These are phyloP conservation scores for Tenualosa thibaudeaui DNA, from an alignment of 2,797 vertebrate genomes.

Conservation along the genomic window DNA sequence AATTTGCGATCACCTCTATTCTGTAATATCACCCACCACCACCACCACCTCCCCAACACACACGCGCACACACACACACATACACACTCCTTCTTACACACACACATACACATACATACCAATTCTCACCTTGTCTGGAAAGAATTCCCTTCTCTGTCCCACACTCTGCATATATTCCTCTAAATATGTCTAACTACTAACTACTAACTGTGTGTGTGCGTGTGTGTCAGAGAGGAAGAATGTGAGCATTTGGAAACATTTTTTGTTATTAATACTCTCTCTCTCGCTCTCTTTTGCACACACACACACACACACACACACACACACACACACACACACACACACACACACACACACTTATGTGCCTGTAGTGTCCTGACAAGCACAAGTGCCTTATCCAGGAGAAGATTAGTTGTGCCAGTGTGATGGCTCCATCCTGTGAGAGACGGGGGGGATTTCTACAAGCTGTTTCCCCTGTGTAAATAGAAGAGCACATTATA, in stretches of 20 bases:
- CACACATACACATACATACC: not conserved
- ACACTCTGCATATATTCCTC: too few species aligned
- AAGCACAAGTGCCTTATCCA: constrained; percentile 47
- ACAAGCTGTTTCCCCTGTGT: not conserved
- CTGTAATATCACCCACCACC: not conserved
- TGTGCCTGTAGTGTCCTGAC: not conserved
- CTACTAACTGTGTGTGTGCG: too few species aligned
- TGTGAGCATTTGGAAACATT: too few species aligned
- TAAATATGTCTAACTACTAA: too few species aligned
- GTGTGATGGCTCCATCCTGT: constrained; percentile 55
- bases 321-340: not conserved
- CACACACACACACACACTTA: not conserved
- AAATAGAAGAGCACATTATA: not conserved
- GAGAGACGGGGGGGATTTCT: not conserved
- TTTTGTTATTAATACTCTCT: not conserved
- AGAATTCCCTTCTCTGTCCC: too few species aligned
- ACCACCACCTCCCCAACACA: not conserved
- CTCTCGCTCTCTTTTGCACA: not conserved
- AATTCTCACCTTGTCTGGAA: not conserved
- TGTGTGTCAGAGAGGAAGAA: not conserved
- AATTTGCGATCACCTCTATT: not conserved
- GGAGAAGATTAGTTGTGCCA: constrained; percentile 50
- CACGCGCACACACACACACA: constrained; percentile 3
- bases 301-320: not conserved
- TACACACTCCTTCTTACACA: not conserved